phyloP scores from a whole-genome alignment of 2,113 vertebrate species.

The Pangasianodon hypophthalmus region DNA sequence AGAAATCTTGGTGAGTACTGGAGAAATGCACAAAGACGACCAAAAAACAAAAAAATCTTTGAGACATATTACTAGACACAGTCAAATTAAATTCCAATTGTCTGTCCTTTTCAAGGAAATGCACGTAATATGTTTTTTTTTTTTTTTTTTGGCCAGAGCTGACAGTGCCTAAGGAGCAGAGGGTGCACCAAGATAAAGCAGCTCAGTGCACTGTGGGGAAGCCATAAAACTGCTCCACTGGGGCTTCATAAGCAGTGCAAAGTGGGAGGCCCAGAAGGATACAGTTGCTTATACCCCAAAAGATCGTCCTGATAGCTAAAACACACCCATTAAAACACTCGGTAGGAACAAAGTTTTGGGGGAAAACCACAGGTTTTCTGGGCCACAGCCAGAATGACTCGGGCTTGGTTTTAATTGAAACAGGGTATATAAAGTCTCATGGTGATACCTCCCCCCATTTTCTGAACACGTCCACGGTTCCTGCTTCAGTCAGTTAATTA shows the following conservation, averaged over 20 bases:
- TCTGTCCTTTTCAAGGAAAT: conserved; percentile 4
- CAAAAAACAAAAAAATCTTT: not conserved
- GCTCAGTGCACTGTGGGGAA: conserved; percentile 46
- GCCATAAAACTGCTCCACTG: conserved; percentile 46
- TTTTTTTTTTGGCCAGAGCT: not conserved
- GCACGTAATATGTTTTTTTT: not conserved
- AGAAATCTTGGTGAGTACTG: not conserved
- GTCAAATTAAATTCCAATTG: conserved; percentile 21
- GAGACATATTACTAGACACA: conserved; percentile 10
- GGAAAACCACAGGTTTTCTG: conserved; percentile 58
- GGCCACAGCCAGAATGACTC: conserved; percentile 51
- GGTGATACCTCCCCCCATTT: conserved; percentile 36
- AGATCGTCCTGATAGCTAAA: conserved; percentile 61
- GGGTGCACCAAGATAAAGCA: conserved; percentile 40
- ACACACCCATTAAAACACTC: conserved; percentile 61
- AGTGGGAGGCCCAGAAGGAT: conserved; percentile 58
- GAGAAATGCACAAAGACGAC: conserved; percentile 1
- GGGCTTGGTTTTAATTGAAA: conserved; percentile 60
- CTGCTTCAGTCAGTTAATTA: conserved; percentile 52
- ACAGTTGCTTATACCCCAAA: conserved; percentile 51
- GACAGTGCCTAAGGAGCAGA: not conserved
- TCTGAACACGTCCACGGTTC: conserved; percentile 46
- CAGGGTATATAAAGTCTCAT: conserved; percentile 53
- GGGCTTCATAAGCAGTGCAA: conserved; percentile 43
- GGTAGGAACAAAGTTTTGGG: conserved; percentile 56